Evolutionary conservation across 2,797 vertebrate genomes (phyloP).

Genomic region (Neosalanx taihuensis): DNA sequence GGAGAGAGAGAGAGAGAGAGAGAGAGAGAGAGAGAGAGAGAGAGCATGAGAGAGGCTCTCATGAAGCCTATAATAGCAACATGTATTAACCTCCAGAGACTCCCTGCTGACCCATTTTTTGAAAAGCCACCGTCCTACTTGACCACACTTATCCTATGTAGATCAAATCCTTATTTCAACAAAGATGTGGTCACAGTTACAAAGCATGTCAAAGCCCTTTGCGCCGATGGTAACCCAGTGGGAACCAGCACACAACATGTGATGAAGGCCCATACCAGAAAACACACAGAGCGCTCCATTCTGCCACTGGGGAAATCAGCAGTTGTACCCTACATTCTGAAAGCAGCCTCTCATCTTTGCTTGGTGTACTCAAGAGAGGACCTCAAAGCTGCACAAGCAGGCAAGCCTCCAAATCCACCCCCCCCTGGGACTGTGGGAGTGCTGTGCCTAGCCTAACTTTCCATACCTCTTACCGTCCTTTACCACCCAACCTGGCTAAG

Average conservation of each 20-base stretch:
- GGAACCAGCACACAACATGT: not conserved
- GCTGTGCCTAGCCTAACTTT: not conserved
- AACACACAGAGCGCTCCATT: conserved; percentile 34
- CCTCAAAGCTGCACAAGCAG: conserved; percentile 12
- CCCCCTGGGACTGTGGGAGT: no score
- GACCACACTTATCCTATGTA: not conserved
- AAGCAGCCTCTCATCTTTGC: conserved; percentile 55
- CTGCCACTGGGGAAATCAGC: conserved; percentile 47
- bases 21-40: not conserved
- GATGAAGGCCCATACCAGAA: not conserved
- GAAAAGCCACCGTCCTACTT: conserved; percentile 2
- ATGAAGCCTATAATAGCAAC: not conserved
- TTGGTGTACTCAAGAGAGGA: conserved; percentile 43
- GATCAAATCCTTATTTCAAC: not conserved
- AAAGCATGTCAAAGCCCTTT: not conserved
- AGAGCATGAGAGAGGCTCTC: not conserved
- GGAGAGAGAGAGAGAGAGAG: not conserved
- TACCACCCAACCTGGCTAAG: no score
- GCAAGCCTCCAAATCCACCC: no score
- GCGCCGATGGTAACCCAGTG: not conserved
- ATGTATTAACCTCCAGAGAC: conserved; percentile 10
- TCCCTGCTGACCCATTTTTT: conserved; percentile 11
- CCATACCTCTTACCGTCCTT: no score
- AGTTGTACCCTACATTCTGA: conserved; percentile 23
- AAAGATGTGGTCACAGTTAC: not conserved